These are phyloP conservation scores for Crotalus helleri DNA, from an alignment of 2,113 vertebrate species.

Conservation along the genomic window DNA sequence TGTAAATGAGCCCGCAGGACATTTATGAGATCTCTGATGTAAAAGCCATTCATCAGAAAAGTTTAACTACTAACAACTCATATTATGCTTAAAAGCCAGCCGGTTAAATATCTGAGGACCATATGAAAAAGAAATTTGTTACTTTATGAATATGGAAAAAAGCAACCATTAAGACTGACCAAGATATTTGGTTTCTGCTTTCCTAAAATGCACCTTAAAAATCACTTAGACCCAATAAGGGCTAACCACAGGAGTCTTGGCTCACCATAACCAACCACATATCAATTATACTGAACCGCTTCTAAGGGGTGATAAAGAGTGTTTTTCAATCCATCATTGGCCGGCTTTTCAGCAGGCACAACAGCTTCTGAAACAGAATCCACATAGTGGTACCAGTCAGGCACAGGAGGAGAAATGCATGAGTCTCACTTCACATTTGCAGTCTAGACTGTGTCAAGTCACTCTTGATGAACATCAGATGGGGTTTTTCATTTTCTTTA, in stretches of 20 bases:
- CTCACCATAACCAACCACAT: neutral
- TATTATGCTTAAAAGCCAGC: constrained; percentile 17
- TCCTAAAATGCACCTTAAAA: constrained; percentile 31
- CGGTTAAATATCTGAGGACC: constrained; percentile 11
- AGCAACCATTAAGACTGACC: neutral
- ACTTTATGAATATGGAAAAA: neutral
- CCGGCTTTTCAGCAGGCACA: constrained; percentile 16
- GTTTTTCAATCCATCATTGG: constrained; percentile 1
- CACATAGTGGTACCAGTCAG: neutral
- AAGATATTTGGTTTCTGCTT: constrained; percentile 7
- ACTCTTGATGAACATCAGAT: accelerated
- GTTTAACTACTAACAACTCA: constrained; percentile 29
- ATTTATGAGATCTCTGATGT: neutral
- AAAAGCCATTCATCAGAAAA: neutral
- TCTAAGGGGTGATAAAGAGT: constrained; percentile 9
- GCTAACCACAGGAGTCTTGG: neutral
- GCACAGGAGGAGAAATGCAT: constrained; percentile 1
- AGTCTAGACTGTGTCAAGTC: constrained; percentile 19
- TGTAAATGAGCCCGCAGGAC: neutral
- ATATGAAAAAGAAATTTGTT: neutral
- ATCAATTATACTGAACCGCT: neutral
- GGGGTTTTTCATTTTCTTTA: neutral
- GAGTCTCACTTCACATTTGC: neutral
- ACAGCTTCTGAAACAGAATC: neutral
- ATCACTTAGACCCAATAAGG: constrained; percentile 12